A percentile compares a stretch with the other conserved stretches of the same genome.
Evolutionary conservation across 1,140 invertebrate species (phyloP).

Genomic region (Patella vulgata): DNA sequence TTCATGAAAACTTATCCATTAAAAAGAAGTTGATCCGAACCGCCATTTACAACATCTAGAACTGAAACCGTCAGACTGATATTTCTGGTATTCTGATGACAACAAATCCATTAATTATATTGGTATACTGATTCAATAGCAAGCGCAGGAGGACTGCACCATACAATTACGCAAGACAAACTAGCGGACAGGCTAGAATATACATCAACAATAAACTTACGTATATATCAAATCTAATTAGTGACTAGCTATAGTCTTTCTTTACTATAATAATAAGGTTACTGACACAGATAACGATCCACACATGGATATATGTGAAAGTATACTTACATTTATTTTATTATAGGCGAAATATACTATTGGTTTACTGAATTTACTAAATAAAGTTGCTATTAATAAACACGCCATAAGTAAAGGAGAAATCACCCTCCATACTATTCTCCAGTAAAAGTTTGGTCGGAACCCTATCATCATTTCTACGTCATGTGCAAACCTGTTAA

Average conservation of each 20-base stretch:
- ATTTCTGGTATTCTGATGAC: too few relatives aligned
- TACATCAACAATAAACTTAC: neutral
- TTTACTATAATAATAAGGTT: neutral
- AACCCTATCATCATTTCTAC: conserved; percentile 57
- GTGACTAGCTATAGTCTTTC: neutral
- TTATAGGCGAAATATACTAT: conserved; percentile 52
- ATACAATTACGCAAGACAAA: too few relatives aligned
- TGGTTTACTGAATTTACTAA: conserved; percentile 50
- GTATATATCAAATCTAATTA: neutral
- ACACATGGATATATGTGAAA: neutral
- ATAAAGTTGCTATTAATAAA: conserved; percentile 45
- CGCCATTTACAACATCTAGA: too few relatives aligned
- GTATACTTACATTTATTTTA: conserved; percentile 33
- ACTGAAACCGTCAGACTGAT: too few relatives aligned
- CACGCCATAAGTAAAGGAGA: conserved; percentile 48
- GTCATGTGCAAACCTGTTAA: conserved; percentile 59
- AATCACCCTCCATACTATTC: conserved; percentile 54
- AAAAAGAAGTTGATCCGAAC: too few relatives aligned
- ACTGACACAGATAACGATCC: neutral
- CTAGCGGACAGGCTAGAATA: too few relatives aligned
- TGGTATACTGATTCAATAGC: too few relatives aligned
- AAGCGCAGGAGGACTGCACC: too few relatives aligned
- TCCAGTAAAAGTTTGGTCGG: conserved; percentile 48
- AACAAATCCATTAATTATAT: too few relatives aligned
- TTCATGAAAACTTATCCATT: too few relatives aligned